A percentile compares a stretch with the other conserved stretches of the same genome.
phyloP scores from a whole-genome alignment of 1,140 invertebrate genomes.

The Caenorhabditis latens region DNA sequence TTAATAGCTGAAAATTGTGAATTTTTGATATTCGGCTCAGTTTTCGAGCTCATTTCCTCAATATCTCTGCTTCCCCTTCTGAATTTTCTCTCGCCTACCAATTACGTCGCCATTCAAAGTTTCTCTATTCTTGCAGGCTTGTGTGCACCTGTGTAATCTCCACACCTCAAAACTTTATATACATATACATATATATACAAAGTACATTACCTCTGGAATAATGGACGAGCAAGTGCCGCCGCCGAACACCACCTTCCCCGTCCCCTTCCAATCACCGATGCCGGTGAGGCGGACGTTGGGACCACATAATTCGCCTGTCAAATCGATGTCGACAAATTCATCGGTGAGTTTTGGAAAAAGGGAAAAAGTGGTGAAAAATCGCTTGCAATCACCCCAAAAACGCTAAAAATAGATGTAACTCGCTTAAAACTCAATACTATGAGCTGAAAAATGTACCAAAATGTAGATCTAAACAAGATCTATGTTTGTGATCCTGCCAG shows the following conservation, averaged over 20 bases:
- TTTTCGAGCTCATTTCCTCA: no score
- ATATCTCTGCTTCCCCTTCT: neutral
- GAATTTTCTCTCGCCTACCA: neutral
- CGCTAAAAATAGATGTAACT: neutral
- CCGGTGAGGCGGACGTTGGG: neutral
- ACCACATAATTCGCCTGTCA: slow-evolving; percentile 39
- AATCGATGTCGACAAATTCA: slow-evolving; percentile 16
- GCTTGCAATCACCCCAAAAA: no score
- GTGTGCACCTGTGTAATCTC: no score
- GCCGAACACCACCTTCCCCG: neutral
- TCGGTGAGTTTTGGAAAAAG: neutral
- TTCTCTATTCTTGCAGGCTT: no score
- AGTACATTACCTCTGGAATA: neutral
- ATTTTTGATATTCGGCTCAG: no score
- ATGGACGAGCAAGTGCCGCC: slow-evolving; percentile 36
- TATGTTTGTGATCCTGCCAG: no score
- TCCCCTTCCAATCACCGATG: slow-evolving; percentile 14
- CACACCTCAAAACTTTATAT: neutral
- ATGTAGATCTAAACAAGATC: no score
- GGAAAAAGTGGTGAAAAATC: neutral
- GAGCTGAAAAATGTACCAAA: no score
- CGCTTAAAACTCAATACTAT: no score
- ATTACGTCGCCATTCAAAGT: no score
- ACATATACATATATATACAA: neutral
- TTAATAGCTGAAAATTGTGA: no score